These are phyloP conservation scores for Laothoe populi DNA, from an alignment of 2,888 invertebrate genomes.

Conservation along the genomic window DNA sequence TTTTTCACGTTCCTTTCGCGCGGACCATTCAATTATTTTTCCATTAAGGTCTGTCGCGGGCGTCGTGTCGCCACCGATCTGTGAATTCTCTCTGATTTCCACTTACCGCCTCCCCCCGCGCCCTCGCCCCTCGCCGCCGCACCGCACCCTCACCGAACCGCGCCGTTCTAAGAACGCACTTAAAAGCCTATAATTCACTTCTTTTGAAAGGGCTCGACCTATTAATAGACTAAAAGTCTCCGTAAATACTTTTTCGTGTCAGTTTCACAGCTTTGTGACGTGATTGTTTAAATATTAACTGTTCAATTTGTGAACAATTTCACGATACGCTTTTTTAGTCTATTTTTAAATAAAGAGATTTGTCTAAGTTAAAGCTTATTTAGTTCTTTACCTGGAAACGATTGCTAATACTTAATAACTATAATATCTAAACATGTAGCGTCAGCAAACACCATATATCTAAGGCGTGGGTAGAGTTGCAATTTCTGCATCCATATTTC, in stretches of 20 bases:
- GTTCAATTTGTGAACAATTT: not conserved
- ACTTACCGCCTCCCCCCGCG: not conserved
- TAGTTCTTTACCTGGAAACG: no score
- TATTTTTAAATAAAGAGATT: no score
- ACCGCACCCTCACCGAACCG: not conserved
- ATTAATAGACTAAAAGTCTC: constrained; percentile 27
- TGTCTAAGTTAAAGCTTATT: no score
- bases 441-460: no score
- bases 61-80: not conserved
- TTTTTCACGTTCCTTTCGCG: constrained; percentile 43
- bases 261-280: not conserved
- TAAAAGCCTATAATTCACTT: constrained; percentile 28
- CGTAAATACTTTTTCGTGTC: constrained; percentile 11
- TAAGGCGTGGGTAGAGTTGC: no score
- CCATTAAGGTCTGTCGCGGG: constrained; percentile 38
- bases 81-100: not conserved
- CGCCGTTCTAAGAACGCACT: constrained; percentile 17
- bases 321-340: not conserved
- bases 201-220: constrained; percentile 27
- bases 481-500: no score
- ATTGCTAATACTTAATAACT: no score
- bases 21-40: constrained; percentile 47
- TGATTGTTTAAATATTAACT: constrained; percentile 14
- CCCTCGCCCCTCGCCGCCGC: not conserved
- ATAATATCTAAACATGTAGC: no score